Percentiles rank a stretch among this genome's conserved stretches.
Evolutionary conservation across 2,797 vertebrate species (phyloP).

Genomic region (Natrix natrix): DNA sequence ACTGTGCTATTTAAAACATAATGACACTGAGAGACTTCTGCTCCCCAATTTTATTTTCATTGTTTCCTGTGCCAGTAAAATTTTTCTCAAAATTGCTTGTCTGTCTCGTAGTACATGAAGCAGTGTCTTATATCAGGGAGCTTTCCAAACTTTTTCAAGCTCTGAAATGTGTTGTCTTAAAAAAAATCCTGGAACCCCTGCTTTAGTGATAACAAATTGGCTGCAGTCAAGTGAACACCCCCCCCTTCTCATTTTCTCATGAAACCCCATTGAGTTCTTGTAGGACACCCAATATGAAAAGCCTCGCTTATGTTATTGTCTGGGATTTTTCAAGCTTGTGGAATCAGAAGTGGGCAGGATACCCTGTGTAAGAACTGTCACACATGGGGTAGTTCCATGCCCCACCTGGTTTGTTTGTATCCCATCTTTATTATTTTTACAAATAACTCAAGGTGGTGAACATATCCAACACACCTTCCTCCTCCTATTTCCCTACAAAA

Average conservation of each 20-base stretch:
- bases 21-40: not conserved
- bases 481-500: not conserved
- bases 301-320: not conserved
- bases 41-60: not conserved
- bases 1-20: not conserved
- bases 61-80: not conserved
- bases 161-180: not conserved
- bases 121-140: not conserved
- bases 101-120: not conserved
- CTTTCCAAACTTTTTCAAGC: not conserved
- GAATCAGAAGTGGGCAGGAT: not conserved
- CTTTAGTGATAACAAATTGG: not conserved
- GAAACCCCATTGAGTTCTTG: not conserved
- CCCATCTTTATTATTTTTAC: not conserved
- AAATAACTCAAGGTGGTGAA: not conserved
- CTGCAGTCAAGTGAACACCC: not conserved
- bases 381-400: not conserved
- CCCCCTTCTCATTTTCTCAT: not conserved
- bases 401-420: not conserved
- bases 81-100: not conserved
- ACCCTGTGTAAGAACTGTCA: not conserved
- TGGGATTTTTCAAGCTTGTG: not conserved
- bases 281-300: not conserved
- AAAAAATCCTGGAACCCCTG: not conserved
- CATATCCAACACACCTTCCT: not conserved